Conservation (phyloP, 1,140 invertebrate species). For the Hyles euphorbiae region DNA sequence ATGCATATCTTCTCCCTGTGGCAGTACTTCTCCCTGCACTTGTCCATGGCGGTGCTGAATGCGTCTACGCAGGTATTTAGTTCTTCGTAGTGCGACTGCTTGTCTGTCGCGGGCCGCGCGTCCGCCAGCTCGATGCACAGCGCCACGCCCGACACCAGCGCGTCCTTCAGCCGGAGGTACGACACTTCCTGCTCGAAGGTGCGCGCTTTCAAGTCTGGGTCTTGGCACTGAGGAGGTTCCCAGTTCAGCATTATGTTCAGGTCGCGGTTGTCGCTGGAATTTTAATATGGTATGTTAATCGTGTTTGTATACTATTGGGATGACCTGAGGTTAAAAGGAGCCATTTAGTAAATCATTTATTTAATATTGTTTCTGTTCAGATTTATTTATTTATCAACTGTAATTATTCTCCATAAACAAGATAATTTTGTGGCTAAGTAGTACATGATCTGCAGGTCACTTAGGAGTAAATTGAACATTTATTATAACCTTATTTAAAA, state of each 20-base stretch:
- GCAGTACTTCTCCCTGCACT: slow-evolving; percentile 35
- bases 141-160: slow-evolving; percentile 48
- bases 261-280: slow-evolving; percentile 77
- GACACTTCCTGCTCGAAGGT: slow-evolving; percentile 60
- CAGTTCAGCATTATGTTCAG: slow-evolving; percentile 77
- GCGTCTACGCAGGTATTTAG: slow-evolving; percentile 38
- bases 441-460: too few relatives aligned
- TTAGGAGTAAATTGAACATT: too few relatives aligned
- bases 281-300: too few relatives aligned
- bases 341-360: too few relatives aligned
- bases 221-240: slow-evolving; percentile 81
- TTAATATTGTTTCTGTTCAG: too few relatives aligned
- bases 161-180: slow-evolving; percentile 55
- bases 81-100: slow-evolving; percentile 34
- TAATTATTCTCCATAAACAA: too few relatives aligned
- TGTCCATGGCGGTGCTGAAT: slow-evolving; percentile 39
- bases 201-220: slow-evolving; percentile 80
- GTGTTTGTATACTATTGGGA: too few relatives aligned
- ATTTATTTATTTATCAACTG: too few relatives aligned
- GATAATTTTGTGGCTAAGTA: too few relatives aligned
- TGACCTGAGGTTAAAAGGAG: too few relatives aligned
- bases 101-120: slow-evolving; percentile 31
- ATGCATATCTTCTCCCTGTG: slow-evolving; percentile 32
- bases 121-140: slow-evolving; percentile 51
- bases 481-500: too few relatives aligned